Evolutionary conservation across 2,888 invertebrate genomes (phyloP).

Genomic region (Volucella bombylans): DNA sequence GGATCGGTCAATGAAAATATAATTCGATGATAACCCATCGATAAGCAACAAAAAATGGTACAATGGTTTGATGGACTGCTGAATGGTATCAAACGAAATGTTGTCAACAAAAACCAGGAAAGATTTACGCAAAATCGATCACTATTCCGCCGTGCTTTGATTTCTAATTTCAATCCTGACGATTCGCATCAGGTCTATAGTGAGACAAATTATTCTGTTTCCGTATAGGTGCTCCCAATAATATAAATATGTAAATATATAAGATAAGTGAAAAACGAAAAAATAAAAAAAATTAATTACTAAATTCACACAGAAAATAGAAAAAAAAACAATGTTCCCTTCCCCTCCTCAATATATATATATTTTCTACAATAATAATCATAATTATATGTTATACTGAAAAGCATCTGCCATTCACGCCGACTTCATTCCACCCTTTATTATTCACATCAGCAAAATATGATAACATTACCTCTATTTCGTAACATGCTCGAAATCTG

Average conservation of each 20-base stretch:
- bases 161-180: conserved; percentile 87
- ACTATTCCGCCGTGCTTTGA: conserved; percentile 97
- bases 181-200: conserved; percentile 80
- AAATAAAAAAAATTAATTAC: neutral
- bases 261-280: conserved; percentile 30
- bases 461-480: too few relatives aligned
- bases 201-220: conserved; percentile 81
- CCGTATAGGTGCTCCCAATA: conserved; percentile 77
- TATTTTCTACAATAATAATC: conserved; percentile 40
- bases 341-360: conserved; percentile 25
- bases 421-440: too few relatives aligned
- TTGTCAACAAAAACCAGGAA: conserved; percentile 98
- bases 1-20: conserved; percentile 90
- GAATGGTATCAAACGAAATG: conserved; percentile 97
- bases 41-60: conserved; percentile 94
- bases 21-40: conserved; percentile 93
- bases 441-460: too few relatives aligned
- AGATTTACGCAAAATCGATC: conserved; percentile 99
- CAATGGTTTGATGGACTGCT: conserved; percentile 97
- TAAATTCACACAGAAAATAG: conserved; percentile 27
- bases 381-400: conserved; percentile 21
- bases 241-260: conserved; percentile 57
- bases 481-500: too few relatives aligned
- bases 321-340: neutral
- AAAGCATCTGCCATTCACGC: too few relatives aligned